Evolutionary conservation across 2,113 vertebrate genomes (phyloP).

Genomic region (Eptesicus fuscus): DNA sequence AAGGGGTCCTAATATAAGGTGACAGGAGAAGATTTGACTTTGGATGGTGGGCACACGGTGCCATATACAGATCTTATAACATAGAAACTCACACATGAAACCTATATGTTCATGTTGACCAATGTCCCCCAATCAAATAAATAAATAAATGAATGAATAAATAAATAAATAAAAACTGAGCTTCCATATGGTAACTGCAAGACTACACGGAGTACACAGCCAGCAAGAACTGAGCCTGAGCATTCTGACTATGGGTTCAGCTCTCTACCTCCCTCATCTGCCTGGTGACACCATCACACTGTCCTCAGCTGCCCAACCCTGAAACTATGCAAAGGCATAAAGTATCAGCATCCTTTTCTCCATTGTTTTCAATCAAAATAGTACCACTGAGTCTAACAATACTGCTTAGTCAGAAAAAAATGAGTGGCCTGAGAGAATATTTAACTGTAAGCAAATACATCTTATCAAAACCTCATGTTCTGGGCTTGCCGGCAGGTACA

Average conservation of each 20-base stretch:
- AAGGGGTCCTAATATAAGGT: too few relatives aligned
- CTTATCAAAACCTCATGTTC: neutral
- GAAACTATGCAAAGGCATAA: neutral
- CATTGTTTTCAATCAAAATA: neutral
- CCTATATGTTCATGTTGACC: too few relatives aligned
- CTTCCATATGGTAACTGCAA: neutral
- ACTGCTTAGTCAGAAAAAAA: neutral
- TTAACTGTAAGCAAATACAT: neutral
- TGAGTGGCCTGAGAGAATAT: neutral
- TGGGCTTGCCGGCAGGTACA: neutral
- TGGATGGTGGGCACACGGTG: too few relatives aligned
- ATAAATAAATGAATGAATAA: accelerated
- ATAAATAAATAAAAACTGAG: neutral
- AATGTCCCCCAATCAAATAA: too few relatives aligned
- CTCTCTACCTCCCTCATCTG: neutral
- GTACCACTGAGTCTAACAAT: neutral
- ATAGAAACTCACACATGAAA: too few relatives aligned
- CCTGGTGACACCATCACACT: neutral
- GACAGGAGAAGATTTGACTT: too few relatives aligned
- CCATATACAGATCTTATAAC: too few relatives aligned
- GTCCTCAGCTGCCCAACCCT: neutral
- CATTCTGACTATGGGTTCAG: neutral
- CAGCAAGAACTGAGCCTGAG: neutral
- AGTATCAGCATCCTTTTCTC: neutral
- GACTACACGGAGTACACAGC: neutral